A percentile compares a stretch with the other conserved stretches of the same genome.
phyloP scores from a whole-genome alignment of 1,140 invertebrate genomes.

The Himalopsyche phryganea region DNA sequence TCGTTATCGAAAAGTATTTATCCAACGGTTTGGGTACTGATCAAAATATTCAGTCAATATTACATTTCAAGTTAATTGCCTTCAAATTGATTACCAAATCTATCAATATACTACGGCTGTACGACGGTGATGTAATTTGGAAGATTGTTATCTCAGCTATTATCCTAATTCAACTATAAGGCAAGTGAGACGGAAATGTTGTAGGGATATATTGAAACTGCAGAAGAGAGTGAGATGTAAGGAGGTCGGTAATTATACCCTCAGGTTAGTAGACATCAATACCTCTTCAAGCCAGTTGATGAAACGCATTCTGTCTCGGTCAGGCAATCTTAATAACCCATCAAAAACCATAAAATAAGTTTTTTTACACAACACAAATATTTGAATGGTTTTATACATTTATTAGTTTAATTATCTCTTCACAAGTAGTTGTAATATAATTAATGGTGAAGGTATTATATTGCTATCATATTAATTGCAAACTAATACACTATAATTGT shows the following conservation, averaged over 20 bases:
- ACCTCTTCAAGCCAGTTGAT: conserved; percentile 7
- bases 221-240: conserved; percentile 9
- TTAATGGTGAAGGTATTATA: neutral
- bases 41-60: conserved; percentile 2
- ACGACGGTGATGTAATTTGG: conserved; percentile 21
- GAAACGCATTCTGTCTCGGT: neutral
- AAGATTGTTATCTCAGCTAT: conserved; percentile 25
- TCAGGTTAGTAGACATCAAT: conserved; percentile 18
- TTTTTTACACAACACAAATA: neutral
- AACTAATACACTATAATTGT: no score
- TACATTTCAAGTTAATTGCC: conserved; percentile 21
- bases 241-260: conserved; percentile 17
- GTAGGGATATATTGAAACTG: neutral
- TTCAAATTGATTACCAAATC: conserved; percentile 26
- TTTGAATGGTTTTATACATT: neutral
- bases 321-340: no score
- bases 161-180: conserved; percentile 14
- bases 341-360: neutral
- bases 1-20: no score
- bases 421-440: neutral
- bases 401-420: neutral
- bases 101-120: conserved; percentile 16
- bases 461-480: neutral
- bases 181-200: conserved; percentile 1
- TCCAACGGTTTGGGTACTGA: no score